Base-by-base conservation (phyloP, 2,113 vertebrate species). In the Oxygymnocypris stewartii region DNA sequence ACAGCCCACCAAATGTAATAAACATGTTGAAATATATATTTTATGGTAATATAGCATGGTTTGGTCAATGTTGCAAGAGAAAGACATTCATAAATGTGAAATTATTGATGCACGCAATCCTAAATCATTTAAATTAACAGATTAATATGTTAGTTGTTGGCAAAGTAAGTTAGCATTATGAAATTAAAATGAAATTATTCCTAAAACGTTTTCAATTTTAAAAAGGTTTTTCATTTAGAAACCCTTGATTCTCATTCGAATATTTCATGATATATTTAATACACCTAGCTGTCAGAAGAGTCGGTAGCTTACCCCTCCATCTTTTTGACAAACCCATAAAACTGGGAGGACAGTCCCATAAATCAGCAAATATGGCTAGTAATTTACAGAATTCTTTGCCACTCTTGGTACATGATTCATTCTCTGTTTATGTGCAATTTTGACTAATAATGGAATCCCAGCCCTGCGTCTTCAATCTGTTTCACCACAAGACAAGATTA, bases 401-500 rank as follows among this genome's bases (percentile, higher is more conserved):
- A 6, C 40, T 86, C 25, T 23, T 65, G 67, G 59, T 65, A 35
- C 85, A 42, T 73, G 61, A 83, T 86, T 79, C 74, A 88, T 86
- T 83, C 37, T 69, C 42, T 47, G 59, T 59, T 25, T 28, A 49
- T 81, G 84, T 76, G 37, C 59, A 82, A 85, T 85, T 85, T 40
- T 16, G 63, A 85, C 28, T 28, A 73, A 61, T 42, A 85, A 81
- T 74, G 65, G 77, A 73, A 63, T 89, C 84, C 77, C n/a, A 54
- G 23, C 77, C 86, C 76, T 76, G 42, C 16, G 16, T 44, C 59
- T 51, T 59, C 67, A 51, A 78, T 75, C 67, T 18, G 65, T 25
- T 44, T 84, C 57, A 81, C 42, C 84, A 49, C 57, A 82, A 54
- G 47, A 85, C 76, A 84, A 63, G 82, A 86, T 77, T 63, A 77